phyloP scores from a whole-genome alignment of 2,113 vertebrate genomes.

The Numenius arquata region DNA sequence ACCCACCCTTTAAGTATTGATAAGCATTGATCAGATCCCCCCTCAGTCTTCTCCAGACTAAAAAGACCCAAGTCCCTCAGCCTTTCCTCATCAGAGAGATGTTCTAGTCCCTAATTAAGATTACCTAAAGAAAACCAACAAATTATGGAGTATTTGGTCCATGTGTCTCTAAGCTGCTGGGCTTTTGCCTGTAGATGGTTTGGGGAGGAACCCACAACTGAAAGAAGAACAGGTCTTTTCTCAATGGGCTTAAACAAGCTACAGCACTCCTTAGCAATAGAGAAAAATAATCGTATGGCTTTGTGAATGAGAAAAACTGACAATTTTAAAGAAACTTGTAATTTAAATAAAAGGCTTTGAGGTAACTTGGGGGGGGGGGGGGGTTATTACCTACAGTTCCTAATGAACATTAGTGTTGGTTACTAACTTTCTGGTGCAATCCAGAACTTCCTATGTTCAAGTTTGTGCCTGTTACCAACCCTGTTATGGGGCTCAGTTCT shows the following conservation, averaged over 20 bases:
- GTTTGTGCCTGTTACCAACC: too few relatives aligned
- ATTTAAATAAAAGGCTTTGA: neutral
- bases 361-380: neutral
- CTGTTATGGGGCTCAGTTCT: neutral
- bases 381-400: neutral
- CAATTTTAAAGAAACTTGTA: neutral
- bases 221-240: neutral
- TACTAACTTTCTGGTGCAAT: neutral
- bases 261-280: neutral
- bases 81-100: too few relatives aligned
- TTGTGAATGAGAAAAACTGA: neutral
- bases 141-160: neutral
- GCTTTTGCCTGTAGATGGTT: neutral
- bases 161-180: rapidly evolving
- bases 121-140: neutral
- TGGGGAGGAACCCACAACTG: neutral
- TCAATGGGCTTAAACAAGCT: neutral
- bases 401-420: neutral
- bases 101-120: neutral
- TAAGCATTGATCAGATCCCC: too few relatives aligned
- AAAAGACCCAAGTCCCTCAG: too few relatives aligned
- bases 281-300: neutral
- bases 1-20: too few relatives aligned
- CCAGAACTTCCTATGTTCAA: neutral
- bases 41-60: too few relatives aligned